phyloP scores from a whole-genome alignment of 2,797 vertebrate species.

The Nasua narica region DNA sequence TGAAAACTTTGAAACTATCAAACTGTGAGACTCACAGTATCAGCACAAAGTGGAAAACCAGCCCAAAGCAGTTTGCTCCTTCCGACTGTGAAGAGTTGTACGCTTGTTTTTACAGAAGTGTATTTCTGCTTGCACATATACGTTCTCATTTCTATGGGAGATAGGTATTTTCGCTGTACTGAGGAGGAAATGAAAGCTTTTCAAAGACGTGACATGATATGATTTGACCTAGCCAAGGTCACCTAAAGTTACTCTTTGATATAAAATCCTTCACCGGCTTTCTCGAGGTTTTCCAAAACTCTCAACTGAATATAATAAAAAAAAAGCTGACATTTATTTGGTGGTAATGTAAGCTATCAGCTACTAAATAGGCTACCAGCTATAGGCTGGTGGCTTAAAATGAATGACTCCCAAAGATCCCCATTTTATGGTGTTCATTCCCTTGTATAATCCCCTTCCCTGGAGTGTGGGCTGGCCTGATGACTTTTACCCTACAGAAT shows the following conservation, averaged over 20 bases:
- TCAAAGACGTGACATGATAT: background rate
- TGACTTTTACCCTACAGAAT: background rate
- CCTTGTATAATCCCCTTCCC: background rate
- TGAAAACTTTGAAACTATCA: background rate
- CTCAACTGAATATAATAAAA: background rate
- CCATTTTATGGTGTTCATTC: background rate
- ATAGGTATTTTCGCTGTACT: background rate
- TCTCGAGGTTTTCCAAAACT: background rate
- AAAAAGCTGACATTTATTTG: background rate
- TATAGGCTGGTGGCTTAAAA: background rate
- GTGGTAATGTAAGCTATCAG: background rate
- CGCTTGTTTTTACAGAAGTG: background rate
- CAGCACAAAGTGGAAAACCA: constrained; percentile 12
- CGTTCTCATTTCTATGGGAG: background rate
- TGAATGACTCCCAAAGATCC: too few species aligned
- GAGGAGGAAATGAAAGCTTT: background rate
- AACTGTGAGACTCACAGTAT: background rate
- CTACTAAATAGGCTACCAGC: background rate
- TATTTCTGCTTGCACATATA: background rate
- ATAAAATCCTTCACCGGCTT: background rate
- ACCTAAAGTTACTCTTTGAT: background rate
- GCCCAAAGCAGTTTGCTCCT: background rate
- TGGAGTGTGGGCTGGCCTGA: background rate
- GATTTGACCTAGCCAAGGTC: background rate
- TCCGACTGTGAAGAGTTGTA: background rate